Evolutionary conservation across 1,140 invertebrate species (phyloP), one percentile per base, ranked within the genome.

Genomic region (Heliconius himera): DNA sequence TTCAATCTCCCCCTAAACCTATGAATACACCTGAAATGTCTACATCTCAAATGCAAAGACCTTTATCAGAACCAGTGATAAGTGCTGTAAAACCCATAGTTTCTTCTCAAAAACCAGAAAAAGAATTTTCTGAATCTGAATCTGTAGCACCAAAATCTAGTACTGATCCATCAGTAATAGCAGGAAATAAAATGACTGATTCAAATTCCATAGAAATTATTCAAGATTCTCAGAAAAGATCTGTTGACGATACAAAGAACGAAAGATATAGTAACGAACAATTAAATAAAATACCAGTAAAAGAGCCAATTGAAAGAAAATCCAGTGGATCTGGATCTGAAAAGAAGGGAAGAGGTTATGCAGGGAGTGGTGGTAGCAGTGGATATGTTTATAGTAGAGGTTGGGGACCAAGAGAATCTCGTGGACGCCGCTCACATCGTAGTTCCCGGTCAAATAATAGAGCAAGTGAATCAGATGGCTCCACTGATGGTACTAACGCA

Each of bases 311-410:
- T 71, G 94, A 95, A 88, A 83, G 94, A 78, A 95, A 95, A 82
- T 94, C 94, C 29, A 95, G 95, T 85, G 94, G 94, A 26, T 95
- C 94, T 73, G 94, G 94, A 75, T 95, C 94, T 79, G 94, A 95
- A 87, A 95, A 95, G 81, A 95, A 94, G 84, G 85, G 89, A n/a
- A 87, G 93, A 83, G 90, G 90, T 16, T 95, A 90, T 80, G 90
- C 89, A 20, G 87, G 87, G 33, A 88, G 93, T 66, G 90, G 93
- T 8, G 92, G 89, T 82, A 88, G 93, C 51, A 90, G 93, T 8
- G 92, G 89, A 82, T 92, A 91, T 77, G 91, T 94, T 8, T 94
- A 93, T 82, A 90, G 89, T 81, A 88, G 93, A 82, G 92, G 92
- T 81, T 94, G 92, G 90, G 93, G 92, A 77, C 81, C 88, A 72